Base-by-base conservation (phyloP, 1,140 invertebrate species). In the Acromyrmex heyeri region DNA sequence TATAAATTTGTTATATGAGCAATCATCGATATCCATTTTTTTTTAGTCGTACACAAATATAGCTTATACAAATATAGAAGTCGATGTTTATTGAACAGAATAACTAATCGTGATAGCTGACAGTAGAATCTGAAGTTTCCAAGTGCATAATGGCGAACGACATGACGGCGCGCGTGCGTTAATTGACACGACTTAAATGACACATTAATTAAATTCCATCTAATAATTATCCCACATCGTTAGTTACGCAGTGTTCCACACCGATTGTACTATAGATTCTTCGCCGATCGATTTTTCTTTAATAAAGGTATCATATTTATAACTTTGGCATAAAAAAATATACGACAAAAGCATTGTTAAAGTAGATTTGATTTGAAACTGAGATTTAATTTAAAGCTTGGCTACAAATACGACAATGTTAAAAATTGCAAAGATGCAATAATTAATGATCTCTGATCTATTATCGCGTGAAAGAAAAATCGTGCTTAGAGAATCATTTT, bases 111-210 rank as follows among this genome's bases (percentile, higher is more conserved):
- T 50, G 30, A 59, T 21, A 27, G 21, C 16, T 2, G 53, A 72
- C 24, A 44, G 12, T 65, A 10, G 12, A 21, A 59, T 38, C 6
- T 24, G 55, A 2, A 34, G n/a, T 34, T 72, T 72, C 38, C 18
- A 24, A 82, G 30, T 82, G 18, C 24, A 82, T 44, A 81, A 69
- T 8, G 10, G 38, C 16, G n/a, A 55, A 27, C 30, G 5, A 34
- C 12, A 70, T 16, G 57, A 27, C 18, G 3, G 48, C 4, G 48
- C 48, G 48, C 48, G 48, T 16, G 16, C 16, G 24, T 82, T 59
- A 72, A 59, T 55, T 72, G 21, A 82, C 34, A 16, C 27, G 34
- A 72, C 53, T 72, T 72, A 30, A 70, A 69, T 81, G 24, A 82
- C 24, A 27, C 24, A 61, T 59, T 73, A 73, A 72, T 73, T 61